These are phyloP conservation scores for Perdita meconis DNA, from an alignment of 2,888 invertebrate genomes.

Conservation along the genomic window DNA sequence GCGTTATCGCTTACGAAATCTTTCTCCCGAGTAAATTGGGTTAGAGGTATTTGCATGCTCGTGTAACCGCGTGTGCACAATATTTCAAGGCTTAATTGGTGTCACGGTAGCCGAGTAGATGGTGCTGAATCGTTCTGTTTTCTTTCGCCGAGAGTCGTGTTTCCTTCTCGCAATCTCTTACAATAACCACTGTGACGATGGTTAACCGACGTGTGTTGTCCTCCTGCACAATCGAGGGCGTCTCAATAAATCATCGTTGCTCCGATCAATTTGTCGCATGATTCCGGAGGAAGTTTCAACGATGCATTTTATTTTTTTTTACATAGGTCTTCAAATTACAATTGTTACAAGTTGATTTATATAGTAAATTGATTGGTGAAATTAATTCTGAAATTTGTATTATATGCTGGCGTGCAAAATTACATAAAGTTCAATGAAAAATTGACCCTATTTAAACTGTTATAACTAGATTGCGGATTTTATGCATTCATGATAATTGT, in stretches of 20 bases:
- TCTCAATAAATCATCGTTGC: background rate
- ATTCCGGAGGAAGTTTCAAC: too few species aligned
- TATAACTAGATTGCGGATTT: too few species aligned
- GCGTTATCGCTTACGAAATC: slow-evolving; percentile 54
- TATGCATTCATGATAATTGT: too few species aligned
- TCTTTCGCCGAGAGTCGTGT: slow-evolving; percentile 17
- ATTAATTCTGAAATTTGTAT: too few species aligned
- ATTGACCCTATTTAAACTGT: too few species aligned
- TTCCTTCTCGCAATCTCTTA: slow-evolving; percentile 1
- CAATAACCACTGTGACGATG: background rate
- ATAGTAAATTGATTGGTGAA: too few species aligned
- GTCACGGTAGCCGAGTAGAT: slow-evolving; percentile 41
- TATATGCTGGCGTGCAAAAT: too few species aligned
- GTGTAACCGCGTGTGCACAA: slow-evolving; percentile 49
- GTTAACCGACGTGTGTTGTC: slow-evolving; percentile 3
- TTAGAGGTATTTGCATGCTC: slow-evolving; percentile 55
- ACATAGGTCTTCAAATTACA: too few species aligned
- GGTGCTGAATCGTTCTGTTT: slow-evolving; percentile 30
- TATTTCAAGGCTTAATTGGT: slow-evolving; percentile 59
- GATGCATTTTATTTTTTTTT: too few species aligned
- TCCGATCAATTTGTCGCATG: background rate
- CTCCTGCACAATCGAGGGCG: too few species aligned
- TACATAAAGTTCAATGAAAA: too few species aligned
- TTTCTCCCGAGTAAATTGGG: slow-evolving; percentile 48
- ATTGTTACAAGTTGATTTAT: too few species aligned